Base-by-base conservation (phyloP, 2,113 vertebrate genomes). In the Crotalus tigris region DNA sequence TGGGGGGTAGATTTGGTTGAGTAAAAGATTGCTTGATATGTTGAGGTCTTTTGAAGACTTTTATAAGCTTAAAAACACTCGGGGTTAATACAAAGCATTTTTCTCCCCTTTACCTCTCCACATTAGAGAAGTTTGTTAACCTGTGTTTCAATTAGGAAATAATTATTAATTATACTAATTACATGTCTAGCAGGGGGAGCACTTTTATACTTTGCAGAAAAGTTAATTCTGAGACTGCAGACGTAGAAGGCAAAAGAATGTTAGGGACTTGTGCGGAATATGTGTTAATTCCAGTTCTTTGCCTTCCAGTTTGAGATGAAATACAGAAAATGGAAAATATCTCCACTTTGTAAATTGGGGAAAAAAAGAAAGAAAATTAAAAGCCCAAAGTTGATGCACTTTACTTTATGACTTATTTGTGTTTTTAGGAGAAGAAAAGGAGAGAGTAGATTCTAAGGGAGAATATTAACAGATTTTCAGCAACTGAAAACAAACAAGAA, bases 11-110 rank as follows among this genome's bases (percentile, higher is more conserved):
- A 96, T 97, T 98, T 97, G 98, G 97, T 97, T 96, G 97, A 97
- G 98, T 98, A 98, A 98, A 98, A 98, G 98, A 97, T 98, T 97
- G 97, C 97, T 98, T 98, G 97, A 98, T 98, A 98, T 98, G 97
- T 97, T 97, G 95, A 97, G 97, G 96, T 94, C 97, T 97, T 98
- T 98, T 98, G 97, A 98, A 98, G 97, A 98, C 97, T 98, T 98
- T 98, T 98, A 98, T 98, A 98, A 97, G 98, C 98, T 98, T 98
- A 98, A 97, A 97, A 96, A 97, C 75, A 97, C 97, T 95, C 96
- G 94, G 96, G 93, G 95, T 98, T 97, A 98, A 97, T 98, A 97
- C 97, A 97, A 96, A 96, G 97, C 96, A 92, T 97, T 97, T 98
- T 97, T 93, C 91, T 89, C 91, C 89, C 90, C 93, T 94, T 97